phyloP scores from a whole-genome alignment of 2,113 vertebrate species.

The Craseonycteris thonglongyai region DNA sequence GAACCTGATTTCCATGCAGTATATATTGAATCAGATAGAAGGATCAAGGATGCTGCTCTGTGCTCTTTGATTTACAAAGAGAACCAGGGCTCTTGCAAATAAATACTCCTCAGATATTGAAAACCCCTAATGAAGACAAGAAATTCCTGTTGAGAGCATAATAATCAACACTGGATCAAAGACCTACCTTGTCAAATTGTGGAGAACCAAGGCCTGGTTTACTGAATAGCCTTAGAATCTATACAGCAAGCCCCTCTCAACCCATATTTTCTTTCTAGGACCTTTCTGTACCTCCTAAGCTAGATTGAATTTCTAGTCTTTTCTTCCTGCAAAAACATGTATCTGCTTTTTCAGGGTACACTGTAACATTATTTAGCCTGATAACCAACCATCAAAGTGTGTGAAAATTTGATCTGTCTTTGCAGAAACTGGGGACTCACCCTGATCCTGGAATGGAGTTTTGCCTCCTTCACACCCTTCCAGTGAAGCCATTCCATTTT shows the following conservation, averaged over 20 bases:
- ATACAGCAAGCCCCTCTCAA: neutral
- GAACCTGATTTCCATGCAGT: neutral
- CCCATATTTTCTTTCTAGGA: neutral
- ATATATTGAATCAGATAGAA: neutral
- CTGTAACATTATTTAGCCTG: neutral
- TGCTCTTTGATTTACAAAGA: neutral
- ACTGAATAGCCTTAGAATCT: neutral
- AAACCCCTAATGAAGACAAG: neutral
- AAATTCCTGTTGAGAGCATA: neutral
- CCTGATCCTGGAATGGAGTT: constrained; percentile 3
- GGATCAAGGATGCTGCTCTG: neutral
- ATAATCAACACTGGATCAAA: neutral
- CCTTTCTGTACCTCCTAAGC: neutral
- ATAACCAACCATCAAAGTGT: neutral
- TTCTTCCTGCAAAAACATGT: neutral
- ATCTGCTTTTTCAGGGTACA: neutral
- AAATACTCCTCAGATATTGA: neutral
- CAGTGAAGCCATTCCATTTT: constrained; percentile 32
- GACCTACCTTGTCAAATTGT: neutral
- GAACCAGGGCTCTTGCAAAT: neutral
- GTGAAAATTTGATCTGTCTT: constrained; percentile 21
- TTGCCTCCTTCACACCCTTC: constrained; percentile 28
- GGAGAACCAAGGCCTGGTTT: neutral
- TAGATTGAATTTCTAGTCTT: neutral
- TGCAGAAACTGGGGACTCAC: constrained; percentile 7